A percentile compares a stretch with the other conserved stretches of the same genome.
Evolutionary conservation across 2,113 vertebrate genomes (phyloP).

Genomic region (Ammodramus savannarum): DNA sequence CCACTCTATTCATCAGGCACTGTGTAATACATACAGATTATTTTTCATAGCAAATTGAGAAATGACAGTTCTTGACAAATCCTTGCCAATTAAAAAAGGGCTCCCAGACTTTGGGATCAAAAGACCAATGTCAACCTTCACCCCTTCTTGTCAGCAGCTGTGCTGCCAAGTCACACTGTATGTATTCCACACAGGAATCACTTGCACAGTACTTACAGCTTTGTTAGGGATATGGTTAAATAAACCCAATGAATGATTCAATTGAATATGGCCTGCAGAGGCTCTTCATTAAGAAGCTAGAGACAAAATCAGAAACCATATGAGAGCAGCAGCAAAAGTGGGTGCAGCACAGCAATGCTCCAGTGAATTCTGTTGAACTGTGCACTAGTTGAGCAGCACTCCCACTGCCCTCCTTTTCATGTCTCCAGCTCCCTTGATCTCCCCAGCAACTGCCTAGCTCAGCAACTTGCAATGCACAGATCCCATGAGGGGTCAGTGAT

Average conservation of each 20-base stretch:
- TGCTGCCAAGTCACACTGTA: neutral
- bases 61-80: neutral
- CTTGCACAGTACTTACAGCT: neutral
- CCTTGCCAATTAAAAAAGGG: neutral
- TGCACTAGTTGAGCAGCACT: neutral
- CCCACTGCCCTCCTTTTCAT: neutral
- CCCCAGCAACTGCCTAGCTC: neutral
- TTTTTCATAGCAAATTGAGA: neutral
- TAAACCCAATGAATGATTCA: neutral
- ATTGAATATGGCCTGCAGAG: neutral
- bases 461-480: neutral
- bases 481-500: neutral
- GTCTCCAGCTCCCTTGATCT: neutral
- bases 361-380: neutral
- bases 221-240: neutral
- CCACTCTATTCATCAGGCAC: neutral
- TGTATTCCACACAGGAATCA: neutral
- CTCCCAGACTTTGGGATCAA: neutral
- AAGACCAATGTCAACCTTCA: neutral
- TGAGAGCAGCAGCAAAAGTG: neutral
- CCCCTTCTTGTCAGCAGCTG: neutral
- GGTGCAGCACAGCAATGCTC: neutral
- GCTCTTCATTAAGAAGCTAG: neutral
- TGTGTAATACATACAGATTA: neutral
- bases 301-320: neutral